Conservation (phyloP, 2,113 vertebrate genomes). For the Dipodomys ordii region DNA sequence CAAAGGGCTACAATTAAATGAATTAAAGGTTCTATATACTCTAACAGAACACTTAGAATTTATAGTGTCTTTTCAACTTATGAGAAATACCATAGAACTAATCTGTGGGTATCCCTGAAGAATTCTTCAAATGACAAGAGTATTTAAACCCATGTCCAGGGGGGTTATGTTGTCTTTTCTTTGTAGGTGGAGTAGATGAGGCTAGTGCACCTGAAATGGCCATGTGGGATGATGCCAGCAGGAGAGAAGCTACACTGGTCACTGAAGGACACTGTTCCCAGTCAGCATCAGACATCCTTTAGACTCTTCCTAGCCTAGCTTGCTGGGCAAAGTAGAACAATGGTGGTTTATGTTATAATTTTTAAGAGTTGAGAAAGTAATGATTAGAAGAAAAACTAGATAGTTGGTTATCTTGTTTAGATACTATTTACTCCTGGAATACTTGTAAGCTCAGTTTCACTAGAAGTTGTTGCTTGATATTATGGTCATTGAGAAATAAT, state of each 20-base stretch:
- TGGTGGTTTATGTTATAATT: constrained; percentile 28
- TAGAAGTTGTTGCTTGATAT: constrained; percentile 7
- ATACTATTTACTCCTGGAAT: constrained; percentile 26
- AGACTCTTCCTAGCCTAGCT: constrained; percentile 46
- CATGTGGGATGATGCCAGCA: neutral
- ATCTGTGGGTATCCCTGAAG: neutral
- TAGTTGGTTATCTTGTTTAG: constrained; percentile 43
- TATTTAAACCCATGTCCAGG: neutral
- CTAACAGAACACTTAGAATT: neutral
- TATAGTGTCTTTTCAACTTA: neutral
- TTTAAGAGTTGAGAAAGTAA: constrained; percentile 61
- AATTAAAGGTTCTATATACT: neutral
- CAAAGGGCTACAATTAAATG: neutral
- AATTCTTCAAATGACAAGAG: neutral
- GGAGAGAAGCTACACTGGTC: neutral
- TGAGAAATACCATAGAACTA: neutral
- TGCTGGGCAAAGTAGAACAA: constrained; percentile 26
- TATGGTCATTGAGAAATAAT: neutral
- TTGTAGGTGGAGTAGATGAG: neutral
- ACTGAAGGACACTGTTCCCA: neutral
- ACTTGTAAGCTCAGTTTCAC: constrained; percentile 9
- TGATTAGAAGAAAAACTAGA: constrained; percentile 55
- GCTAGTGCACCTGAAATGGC: neutral
- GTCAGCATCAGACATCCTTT: neutral
- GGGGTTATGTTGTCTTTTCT: neutral